phyloP scores from a whole-genome alignment of 2,113 vertebrate species.

The Meles meles region DNA sequence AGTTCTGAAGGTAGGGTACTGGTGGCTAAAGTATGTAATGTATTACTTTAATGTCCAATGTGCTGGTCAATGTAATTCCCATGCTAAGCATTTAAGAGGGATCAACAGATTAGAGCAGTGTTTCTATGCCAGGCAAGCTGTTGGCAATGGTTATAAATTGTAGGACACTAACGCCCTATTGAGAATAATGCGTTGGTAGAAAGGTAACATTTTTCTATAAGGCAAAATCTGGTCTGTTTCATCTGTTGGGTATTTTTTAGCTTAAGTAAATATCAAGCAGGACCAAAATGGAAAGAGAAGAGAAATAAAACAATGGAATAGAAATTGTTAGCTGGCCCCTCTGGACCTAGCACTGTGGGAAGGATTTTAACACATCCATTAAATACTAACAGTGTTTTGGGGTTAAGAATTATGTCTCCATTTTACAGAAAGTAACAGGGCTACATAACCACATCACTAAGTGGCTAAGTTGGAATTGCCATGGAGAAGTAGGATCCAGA shows the following conservation, averaged over 20 bases:
- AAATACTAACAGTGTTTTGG: not conserved
- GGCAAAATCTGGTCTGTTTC: not conserved
- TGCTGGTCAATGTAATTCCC: not conserved
- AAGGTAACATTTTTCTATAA: conserved; percentile 27
- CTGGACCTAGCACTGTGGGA: not conserved
- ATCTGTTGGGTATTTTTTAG: not conserved
- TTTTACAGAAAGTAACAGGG: not conserved
- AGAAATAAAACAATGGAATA: not conserved
- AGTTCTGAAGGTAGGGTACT: not conserved
- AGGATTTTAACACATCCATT: not conserved
- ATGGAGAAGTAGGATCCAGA: not conserved
- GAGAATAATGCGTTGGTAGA: not conserved
- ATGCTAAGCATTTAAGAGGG: conserved; percentile 26
- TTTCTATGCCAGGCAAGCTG: not conserved
- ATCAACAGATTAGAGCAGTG: not conserved
- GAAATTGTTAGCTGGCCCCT: not conserved
- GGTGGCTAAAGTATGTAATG: not conserved
- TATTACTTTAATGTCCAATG: conserved; percentile 32
- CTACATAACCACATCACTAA: not conserved
- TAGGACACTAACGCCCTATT: not conserved
- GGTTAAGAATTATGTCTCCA: not conserved
- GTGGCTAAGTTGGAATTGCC: not conserved
- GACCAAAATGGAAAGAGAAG: not conserved
- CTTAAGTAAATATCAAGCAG: conserved; percentile 12
- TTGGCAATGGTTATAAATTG: conserved; percentile 10